Evolutionary conservation across 2,888 invertebrate species (phyloP), one percentile per base, ranked within the genome.

Genomic region (Itoplectis maculator): DNA sequence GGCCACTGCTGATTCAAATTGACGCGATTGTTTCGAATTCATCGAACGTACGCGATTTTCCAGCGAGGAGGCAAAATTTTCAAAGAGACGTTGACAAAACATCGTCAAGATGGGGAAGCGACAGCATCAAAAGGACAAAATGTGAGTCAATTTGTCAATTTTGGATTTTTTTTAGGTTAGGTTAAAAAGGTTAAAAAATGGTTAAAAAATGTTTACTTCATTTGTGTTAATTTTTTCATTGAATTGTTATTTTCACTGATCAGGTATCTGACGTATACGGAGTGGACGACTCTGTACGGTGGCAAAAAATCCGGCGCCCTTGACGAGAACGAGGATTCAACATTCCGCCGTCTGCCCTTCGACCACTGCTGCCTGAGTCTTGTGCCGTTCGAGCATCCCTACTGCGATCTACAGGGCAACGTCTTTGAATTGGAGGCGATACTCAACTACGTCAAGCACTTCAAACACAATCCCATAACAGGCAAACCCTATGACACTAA

Each of bases 71-170:
- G n/a, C n/a, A n/a, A n/a, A n/a, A n/a, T n/a, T n/a, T n/a, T n/a
- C 76, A 76, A 69, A 54, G 69, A 76, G 51, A 40, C 56, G 63
- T 56, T 18, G 63, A 45, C 61, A 9, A 65, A 63, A 65, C 9
- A 51, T 78, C 68, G 37, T 83, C 88, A 96, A 95, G 91, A 98
- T 98, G 98, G 98, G 98, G 86, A 98, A 98, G 94, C 94, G 97
- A 87, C 98, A 98, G 90, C 98, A 98, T 94, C 98, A 98, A 91
- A 98, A 98, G 91, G 98, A 98, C 94, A 98, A 98, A 95, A 96
- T 98, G 97, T 97, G 94, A 93, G 94, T 91, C 75, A 69, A 63
- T 79, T 76, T 23, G 74, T 42, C 35, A 13, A 74, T 45, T 0
- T 80, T 40, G 18, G n/a, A 49, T 85, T 59, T 81, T 83, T 42